These are phyloP conservation scores for Andrena haemorrhoa DNA, from an alignment of 2,888 invertebrate species.

Conservation along the genomic window DNA sequence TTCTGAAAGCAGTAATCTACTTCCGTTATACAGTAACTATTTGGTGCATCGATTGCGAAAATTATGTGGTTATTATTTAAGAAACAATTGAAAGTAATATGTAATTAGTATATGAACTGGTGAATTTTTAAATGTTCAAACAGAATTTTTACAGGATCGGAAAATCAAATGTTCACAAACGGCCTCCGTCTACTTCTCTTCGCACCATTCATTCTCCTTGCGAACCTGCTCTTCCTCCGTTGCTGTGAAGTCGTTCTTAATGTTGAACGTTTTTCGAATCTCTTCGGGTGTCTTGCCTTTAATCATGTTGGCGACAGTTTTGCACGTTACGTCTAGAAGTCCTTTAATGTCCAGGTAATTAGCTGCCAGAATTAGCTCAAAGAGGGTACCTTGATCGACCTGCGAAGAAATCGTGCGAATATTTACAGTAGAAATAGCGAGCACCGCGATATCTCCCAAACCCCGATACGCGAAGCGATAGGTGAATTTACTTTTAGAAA, in stretches of 20 bases:
- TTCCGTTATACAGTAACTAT: constrained; percentile 27
- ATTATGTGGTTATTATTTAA: neutral
- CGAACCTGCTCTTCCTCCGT: constrained; percentile 99
- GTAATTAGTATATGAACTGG: neutral
- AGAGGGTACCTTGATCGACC: constrained; percentile 98
- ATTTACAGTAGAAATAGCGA: neutral
- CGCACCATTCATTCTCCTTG: constrained; percentile 98
- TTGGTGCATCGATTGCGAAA: constrained; percentile 17
- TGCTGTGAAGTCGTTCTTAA: constrained; percentile 98
- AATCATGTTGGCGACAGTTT: constrained; percentile 99
- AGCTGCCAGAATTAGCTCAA: constrained; percentile 98
- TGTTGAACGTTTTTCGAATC: constrained; percentile 98
- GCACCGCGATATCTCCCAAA: too few species aligned
- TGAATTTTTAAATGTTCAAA: constrained; percentile 24
- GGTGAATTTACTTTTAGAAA: constrained; percentile 91
- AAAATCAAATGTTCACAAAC: neutral
- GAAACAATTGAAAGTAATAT: constrained; percentile 2
- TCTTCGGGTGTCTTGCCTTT: constrained; percentile 99
- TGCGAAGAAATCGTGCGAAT: constrained; percentile 52
- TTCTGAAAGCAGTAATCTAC: constrained; percentile 9
- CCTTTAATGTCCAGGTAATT: constrained; percentile 99
- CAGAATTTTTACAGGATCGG: constrained; percentile 14
- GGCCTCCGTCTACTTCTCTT: constrained; percentile 89
- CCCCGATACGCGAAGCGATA: too few species aligned
- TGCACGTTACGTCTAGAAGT: constrained; percentile 98